These are phyloP conservation scores for Pluvianellus socialis DNA, from an alignment of 2,113 vertebrate genomes.

Conservation along the genomic window DNA sequence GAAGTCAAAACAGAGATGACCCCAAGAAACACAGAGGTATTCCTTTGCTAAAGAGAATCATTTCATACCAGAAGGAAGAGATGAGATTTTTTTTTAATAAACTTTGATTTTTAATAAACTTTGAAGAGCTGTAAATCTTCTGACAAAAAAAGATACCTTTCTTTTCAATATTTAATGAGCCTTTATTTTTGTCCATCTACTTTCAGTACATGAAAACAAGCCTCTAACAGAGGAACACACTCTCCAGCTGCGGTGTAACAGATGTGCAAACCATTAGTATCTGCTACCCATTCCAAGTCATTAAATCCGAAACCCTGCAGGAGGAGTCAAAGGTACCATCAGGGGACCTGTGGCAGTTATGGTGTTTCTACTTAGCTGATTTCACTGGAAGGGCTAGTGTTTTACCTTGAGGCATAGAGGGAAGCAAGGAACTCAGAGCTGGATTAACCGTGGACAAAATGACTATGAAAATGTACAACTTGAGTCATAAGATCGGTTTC, in stretches of 20 bases:
- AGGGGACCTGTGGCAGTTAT: constrained; percentile 33
- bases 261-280: constrained; percentile 68
- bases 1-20: neutral
- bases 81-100: neutral
- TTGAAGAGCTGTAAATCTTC: neutral
- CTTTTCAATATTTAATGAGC: constrained; percentile 56
- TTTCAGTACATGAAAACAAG: neutral
- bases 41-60: neutral
- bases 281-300: constrained; percentile 62
- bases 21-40: neutral
- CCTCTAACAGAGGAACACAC: neutral
- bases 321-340: constrained; percentile 49
- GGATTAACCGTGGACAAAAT: neutral
- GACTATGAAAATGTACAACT: neutral
- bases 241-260: constrained; percentile 57
- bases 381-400: neutral
- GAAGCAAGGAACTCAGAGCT: neutral
- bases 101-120: neutral
- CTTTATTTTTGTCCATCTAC: constrained; percentile 39
- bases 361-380: constrained; percentile 31
- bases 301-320: constrained; percentile 53
- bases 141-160: neutral
- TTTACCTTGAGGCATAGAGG: neutral
- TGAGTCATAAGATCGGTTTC: neutral
- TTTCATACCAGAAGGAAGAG: neutral